Conservation (phyloP, 2,797 vertebrate species). For the Micromesistius poutassou region DNA sequence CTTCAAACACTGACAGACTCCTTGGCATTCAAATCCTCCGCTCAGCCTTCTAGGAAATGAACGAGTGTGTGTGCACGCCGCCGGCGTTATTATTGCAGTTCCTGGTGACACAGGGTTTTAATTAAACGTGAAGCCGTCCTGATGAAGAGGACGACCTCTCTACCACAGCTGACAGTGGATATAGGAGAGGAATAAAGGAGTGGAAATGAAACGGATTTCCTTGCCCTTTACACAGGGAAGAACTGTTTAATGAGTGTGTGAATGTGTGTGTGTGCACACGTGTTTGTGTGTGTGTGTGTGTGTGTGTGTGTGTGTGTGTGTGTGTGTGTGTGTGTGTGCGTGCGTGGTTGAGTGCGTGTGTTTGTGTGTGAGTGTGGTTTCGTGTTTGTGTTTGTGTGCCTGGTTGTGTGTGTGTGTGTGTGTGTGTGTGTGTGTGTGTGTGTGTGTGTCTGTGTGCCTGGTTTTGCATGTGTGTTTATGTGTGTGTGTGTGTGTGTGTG, state of each 20-base stretch:
- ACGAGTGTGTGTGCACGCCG: not conserved
- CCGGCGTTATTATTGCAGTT: not conserved
- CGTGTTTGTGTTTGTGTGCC: too few species aligned
- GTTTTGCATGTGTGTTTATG: not conserved
- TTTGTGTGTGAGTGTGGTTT: slow-evolving; percentile 13
- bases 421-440: slow-evolving; percentile 31
- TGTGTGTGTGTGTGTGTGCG: too few species aligned
- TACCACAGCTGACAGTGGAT: not conserved
- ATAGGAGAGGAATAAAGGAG: not conserved
- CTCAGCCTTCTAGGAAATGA: not conserved
- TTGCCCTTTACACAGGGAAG: not conserved
- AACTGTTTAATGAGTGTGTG: not conserved
- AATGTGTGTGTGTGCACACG: too few species aligned
- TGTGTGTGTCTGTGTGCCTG: slow-evolving; percentile 8
- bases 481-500: slow-evolving; percentile 29
- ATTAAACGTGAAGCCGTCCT: not conserved
- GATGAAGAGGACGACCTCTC: not conserved
- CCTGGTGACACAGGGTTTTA: not conserved
- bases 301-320: slow-evolving; percentile 15
- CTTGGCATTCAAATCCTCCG: not conserved
- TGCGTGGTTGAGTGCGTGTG: too few species aligned
- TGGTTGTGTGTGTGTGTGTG: not conserved
- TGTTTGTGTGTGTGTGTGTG: not conserved
- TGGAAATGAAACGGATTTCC: not conserved
- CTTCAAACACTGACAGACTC: slow-evolving; percentile 26